Conservation (phyloP, 2,888 invertebrate genomes). For the Pecten maximus region DNA sequence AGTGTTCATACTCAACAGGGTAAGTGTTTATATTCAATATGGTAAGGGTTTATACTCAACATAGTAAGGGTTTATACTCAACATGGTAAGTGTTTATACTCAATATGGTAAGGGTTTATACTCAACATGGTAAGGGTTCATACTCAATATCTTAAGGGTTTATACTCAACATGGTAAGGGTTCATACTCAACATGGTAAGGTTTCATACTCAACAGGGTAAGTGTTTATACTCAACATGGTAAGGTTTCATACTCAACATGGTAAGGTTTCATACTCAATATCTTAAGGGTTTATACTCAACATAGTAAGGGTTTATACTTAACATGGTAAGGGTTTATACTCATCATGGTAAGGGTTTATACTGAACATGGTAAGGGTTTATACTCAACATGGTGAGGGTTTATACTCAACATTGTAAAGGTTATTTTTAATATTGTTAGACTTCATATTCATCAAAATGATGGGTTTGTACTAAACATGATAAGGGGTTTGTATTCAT, state of each 20-base stretch:
- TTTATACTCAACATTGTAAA: background rate
- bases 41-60: constrained; percentile 85
- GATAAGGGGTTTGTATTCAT: too few relatives aligned
- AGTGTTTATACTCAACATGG: constrained; percentile 51
- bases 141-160: background rate
- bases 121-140: background rate
- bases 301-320: constrained; percentile 86
- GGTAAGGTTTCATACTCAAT: background rate
- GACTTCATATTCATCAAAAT: too few relatives aligned
- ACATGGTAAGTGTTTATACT: constrained; percentile 86
- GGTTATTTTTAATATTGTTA: background rate
- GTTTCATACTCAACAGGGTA: constrained; percentile 87
- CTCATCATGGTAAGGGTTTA: background rate
- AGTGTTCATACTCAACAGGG: background rate
- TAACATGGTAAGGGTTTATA: constrained; percentile 85
- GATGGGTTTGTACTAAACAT: too few relatives aligned
- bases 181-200: background rate
- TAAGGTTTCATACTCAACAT: background rate
- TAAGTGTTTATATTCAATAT: background rate
- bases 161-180: background rate
- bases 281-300: background rate
- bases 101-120: background rate
- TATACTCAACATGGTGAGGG: background rate
- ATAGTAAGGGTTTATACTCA: constrained; percentile 78
- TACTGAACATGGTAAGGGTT: background rate